phyloP scores from a whole-genome alignment of 2,797 vertebrate genomes.

The Hephaestus fuliginosus region DNA sequence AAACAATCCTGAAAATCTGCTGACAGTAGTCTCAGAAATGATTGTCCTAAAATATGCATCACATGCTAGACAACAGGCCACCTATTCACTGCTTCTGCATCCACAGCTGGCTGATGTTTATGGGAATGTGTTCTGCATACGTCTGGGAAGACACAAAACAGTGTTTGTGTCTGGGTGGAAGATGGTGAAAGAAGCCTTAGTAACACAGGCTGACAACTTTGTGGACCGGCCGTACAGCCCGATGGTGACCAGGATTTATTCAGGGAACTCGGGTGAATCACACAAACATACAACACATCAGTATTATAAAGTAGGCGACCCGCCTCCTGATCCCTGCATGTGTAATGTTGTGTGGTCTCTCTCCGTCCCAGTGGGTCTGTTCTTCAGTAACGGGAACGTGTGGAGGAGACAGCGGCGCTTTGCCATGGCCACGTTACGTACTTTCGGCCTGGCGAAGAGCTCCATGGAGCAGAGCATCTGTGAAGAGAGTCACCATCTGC shows the following conservation, averaged over 20 bases:
- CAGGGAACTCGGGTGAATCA: constrained; percentile 81
- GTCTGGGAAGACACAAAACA: constrained; percentile 66
- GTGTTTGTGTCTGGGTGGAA: constrained; percentile 85
- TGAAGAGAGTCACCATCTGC: constrained; percentile 78
- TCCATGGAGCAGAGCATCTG: constrained; percentile 80
- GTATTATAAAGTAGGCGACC: not conserved
- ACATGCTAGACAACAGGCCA: constrained; percentile 65
- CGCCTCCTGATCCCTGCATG: not conserved
- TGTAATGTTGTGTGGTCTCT: not conserved
- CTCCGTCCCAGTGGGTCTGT: constrained; percentile 72
- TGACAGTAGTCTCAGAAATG: not conserved
- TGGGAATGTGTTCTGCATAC: constrained; percentile 84
- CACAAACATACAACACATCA: not conserved
- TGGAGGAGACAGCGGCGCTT: constrained; percentile 85
- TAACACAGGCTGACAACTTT: constrained; percentile 87
- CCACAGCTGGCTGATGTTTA: constrained; percentile 85
- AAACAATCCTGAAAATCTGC: constrained; percentile 29
- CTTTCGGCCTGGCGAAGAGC: constrained; percentile 78
- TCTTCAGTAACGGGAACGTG: constrained; percentile 81
- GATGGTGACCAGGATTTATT: constrained; percentile 66
- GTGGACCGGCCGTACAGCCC: constrained; percentile 82
- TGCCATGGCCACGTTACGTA: constrained; percentile 78
- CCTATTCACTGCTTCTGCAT: constrained; percentile 57
- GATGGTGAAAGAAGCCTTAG: constrained; percentile 87
- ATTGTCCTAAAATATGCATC: constrained; percentile 52